These are phyloP conservation scores for Poecilia picta DNA, from an alignment of 2,797 vertebrate species.

Conservation along the genomic window DNA sequence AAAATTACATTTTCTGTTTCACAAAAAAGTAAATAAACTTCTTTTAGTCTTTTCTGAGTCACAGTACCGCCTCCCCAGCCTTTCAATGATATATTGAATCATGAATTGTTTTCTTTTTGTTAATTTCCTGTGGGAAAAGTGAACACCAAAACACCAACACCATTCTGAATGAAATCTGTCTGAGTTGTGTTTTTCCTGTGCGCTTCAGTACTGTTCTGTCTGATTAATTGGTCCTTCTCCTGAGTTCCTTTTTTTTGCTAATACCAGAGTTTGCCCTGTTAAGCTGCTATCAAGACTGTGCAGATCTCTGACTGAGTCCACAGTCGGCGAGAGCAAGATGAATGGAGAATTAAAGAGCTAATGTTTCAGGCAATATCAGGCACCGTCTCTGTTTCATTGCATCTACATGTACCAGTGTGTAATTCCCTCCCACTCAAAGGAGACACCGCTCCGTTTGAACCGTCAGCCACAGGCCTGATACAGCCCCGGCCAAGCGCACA, in stretches of 20 bases:
- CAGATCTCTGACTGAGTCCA: constrained; percentile 74
- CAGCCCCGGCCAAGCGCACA: constrained; percentile 48
- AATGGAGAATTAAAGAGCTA: constrained; percentile 68
- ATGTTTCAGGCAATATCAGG: constrained; percentile 76
- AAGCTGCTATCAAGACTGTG: constrained; percentile 83
- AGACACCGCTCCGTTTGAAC: constrained; percentile 64
- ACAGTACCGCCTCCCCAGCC: constrained; percentile 38
- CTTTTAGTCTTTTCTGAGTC: constrained; percentile 53
- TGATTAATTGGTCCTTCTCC: constrained; percentile 75
- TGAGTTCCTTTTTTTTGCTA: constrained; percentile 72
- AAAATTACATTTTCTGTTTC: constrained; percentile 42
- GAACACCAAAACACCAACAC: constrained; percentile 72
- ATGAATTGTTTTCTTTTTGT: constrained; percentile 63
- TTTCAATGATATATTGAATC: constrained; percentile 55
- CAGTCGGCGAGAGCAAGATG: constrained; percentile 68
- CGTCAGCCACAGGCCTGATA: constrained; percentile 57
- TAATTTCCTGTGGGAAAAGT: constrained; percentile 65
- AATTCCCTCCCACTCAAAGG: constrained; percentile 65
- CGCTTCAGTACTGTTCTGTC: constrained; percentile 75
- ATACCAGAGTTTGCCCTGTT: constrained; percentile 83
- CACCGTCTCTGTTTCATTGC: constrained; percentile 68
- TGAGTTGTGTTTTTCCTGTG: constrained; percentile 71
- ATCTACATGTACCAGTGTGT: constrained; percentile 57
- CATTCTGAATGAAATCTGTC: constrained; percentile 75
- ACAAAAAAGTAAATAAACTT: constrained; percentile 63